These are phyloP conservation scores for Schizopygopsis malacanthus DNA, from an alignment of 2,797 vertebrate genomes.

Conservation along the genomic window DNA sequence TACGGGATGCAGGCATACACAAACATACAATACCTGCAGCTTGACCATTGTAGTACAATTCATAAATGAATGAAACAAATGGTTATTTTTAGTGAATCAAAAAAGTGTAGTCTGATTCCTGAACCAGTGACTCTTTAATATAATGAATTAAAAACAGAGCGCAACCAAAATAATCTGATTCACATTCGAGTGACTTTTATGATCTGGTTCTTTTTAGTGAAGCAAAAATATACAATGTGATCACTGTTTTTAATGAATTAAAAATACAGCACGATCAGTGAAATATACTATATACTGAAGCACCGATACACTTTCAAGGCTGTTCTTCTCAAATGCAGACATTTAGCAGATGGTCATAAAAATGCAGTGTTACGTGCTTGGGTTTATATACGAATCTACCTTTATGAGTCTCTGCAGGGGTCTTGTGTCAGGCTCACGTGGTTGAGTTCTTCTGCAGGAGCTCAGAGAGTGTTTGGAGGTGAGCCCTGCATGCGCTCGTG, in stretches of 20 bases:
- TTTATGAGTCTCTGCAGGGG: conserved; percentile 7
- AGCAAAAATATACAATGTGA: not conserved
- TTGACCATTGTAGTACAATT: not conserved
- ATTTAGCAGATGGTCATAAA: conserved; percentile 2
- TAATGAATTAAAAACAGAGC: not conserved
- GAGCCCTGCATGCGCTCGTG: not conserved
- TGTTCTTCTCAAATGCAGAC: conserved; percentile 1
- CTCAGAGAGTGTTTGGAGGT: not conserved
- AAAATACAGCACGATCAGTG: not conserved
- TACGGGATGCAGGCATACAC: not conserved
- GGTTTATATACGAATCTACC: conserved; percentile 1
- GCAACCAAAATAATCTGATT: not conserved
- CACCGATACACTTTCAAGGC: too few relatives aligned
- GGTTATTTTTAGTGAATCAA: not conserved
- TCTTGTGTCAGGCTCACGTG: conserved; percentile 18
- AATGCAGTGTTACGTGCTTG: not conserved
- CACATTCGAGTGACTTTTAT: not conserved
- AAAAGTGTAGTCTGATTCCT: not conserved
- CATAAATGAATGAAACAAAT: not conserved
- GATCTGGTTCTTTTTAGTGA: not conserved
- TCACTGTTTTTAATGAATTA: not conserved
- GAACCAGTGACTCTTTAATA: not conserved
- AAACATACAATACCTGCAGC: not conserved
- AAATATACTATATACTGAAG: not conserved
- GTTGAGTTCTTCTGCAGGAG: conserved; percentile 15